Evolutionary conservation across 1,140 invertebrate genomes (phyloP), one percentile per base, ranked within the genome.

Genomic region (Lanistes nyassanus): DNA sequence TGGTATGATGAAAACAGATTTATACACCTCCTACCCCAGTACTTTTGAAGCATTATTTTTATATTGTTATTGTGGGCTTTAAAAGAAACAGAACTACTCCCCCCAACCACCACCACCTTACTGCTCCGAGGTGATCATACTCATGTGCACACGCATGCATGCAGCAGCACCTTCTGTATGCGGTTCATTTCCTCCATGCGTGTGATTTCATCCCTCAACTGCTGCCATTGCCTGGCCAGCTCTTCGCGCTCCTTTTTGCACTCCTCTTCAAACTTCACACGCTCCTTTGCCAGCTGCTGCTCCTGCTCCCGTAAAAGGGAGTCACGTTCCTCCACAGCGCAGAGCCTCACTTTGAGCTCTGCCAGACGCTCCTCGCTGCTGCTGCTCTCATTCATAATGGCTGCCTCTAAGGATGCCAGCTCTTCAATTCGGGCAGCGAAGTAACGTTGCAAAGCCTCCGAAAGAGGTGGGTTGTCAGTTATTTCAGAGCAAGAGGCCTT

Each of bases 111-210:
- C n/a, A n/a, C n/a, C n/a, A n/a, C n/a, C n/a, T n/a, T n/a, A n/a
- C n/a, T n/a, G n/a, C n/a, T n/a, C n/a, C n/a, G n/a, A n/a, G n/a
- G n/a, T n/a, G n/a, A n/a, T n/a, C n/a, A n/a, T n/a, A n/a, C n/a
- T n/a, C n/a, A n/a, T n/a, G n/a, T n/a, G n/a, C n/a, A n/a, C n/a
- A n/a, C n/a, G n/a, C n/a, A n/a, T n/a, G n/a, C n/a, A n/a, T n/a
- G n/a, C n/a, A n/a, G n/a, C n/a, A n/a, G n/a, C 70, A 84, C 83
- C 79, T 83, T 84, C 74, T 84, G 83, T 26, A 83, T 77, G 53
- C 80, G 79, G 68, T 83, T 79, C 67, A 82, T 77, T 37, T 84
- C 82, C 72, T 84, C 83, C 82, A 84, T 84, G 23, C 83, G 79
- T 11, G 78, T 77, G 65, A 83, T 82, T 75, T 84, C 83, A 76